Base-by-base conservation (phyloP, 2,113 vertebrate genomes). In the Brachypodius melanocephalos region DNA sequence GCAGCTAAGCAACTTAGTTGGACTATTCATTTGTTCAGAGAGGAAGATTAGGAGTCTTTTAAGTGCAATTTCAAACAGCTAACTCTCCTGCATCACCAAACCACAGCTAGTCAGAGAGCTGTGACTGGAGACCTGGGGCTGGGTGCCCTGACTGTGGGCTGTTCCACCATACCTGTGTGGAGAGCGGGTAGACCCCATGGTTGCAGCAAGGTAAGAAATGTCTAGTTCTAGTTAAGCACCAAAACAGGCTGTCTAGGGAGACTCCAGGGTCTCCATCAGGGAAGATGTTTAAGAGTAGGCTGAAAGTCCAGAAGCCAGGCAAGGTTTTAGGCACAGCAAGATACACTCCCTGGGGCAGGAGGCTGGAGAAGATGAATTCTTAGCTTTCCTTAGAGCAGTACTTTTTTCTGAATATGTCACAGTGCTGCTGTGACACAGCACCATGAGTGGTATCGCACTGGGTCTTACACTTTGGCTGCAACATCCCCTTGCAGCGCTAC, bases 121-220 rank as follows among this genome's bases (percentile, higher is more conserved):
- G 31, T 31, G 67, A 49, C 45, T 72, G 48, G 18, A 71, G 24
- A 52, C 6, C 5, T 2, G 0, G 28, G 6, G 1, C 31, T 49
- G 20, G 4, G 3, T 71, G 6, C 25, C 32, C 38, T 1, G 2
- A 46, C 22, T 0, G 0, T 13, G 14, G 28, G 7, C 34, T 67
- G 18, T 46, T 80, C n/a, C 61, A 34, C 25, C 14, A 8, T 7
- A 32, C 5, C 18, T 62, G 11, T 26, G 31, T 24, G 40, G 31
- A 58, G 24, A 54, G 29, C 22, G 29, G 20, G 9, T 17, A 51
- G 29, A 85, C 3, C 2, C 9, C 20, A 8, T 21, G 48, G 48
- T 6, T 52, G 14, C 81, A 80, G 26, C n/a, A 59, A 76, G 29
- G 48, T 40, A 65, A 52, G 36, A 72, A 84, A 59, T 26, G 11